Percentiles rank a stretch among this genome's conserved stretches.
Evolutionary conservation across 2,888 invertebrate genomes (phyloP).

Genomic region (Napeogenes inachia): DNA sequence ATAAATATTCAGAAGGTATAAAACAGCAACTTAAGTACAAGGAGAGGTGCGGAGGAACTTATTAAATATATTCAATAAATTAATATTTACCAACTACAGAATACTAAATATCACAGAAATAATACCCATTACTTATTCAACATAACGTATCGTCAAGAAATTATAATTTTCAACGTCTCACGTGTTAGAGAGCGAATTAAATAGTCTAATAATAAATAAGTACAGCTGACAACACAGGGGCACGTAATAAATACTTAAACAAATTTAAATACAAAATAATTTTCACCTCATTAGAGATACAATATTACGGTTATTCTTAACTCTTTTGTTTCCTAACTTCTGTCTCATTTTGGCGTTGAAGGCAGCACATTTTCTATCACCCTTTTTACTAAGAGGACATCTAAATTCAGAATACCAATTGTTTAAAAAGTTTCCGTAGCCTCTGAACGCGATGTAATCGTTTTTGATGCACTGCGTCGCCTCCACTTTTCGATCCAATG

Average conservation of each 20-base stretch:
- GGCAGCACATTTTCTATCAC: constrained; percentile 43
- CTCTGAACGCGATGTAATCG: constrained; percentile 79
- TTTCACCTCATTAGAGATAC: constrained; percentile 31
- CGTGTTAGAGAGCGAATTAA: constrained; percentile 42
- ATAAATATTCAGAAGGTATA: constrained; percentile 29
- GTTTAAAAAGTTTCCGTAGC: constrained; percentile 77
- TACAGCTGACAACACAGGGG: constrained; percentile 33
- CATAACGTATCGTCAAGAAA: constrained; percentile 69
- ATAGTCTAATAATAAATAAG: constrained; percentile 40
- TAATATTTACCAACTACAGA: constrained; percentile 68
- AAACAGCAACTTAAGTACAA: constrained; percentile 23
- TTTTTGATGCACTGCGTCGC: constrained; percentile 75
- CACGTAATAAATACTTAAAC: constrained; percentile 32
- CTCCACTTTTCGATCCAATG: constrained; percentile 61
- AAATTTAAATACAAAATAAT: constrained; percentile 9
- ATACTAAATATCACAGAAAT: constrained; percentile 78
- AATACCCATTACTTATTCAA: constrained; percentile 76
- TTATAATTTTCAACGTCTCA: constrained; percentile 50
- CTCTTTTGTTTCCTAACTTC: constrained; percentile 44
- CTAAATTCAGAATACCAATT: constrained; percentile 77
- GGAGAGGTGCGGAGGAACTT: constrained; percentile 47
- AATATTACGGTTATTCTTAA: constrained; percentile 31
- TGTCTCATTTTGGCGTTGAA: constrained; percentile 51
- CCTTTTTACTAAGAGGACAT: constrained; percentile 52
- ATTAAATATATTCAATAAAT: constrained; percentile 71